A percentile compares a stretch with the other conserved stretches of the same genome.
Conservation (phyloP, 2,113 vertebrate genomes). For the Aspidoscelis tigris region DNA sequence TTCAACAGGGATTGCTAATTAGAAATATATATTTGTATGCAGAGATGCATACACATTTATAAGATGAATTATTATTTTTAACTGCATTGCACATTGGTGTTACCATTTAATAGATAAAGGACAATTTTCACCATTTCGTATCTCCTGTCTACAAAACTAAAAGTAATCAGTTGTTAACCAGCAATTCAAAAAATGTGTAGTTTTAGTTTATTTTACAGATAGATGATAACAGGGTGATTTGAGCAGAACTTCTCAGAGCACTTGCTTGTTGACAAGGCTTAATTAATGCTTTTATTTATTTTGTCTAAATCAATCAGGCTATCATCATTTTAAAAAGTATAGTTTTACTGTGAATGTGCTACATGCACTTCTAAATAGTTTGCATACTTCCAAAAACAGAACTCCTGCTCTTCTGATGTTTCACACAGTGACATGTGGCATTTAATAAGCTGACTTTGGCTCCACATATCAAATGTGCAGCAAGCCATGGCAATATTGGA, state of each 20-base stretch:
- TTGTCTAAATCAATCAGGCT: background rate
- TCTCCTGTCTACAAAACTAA: too few species aligned
- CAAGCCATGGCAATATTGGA: constrained; percentile 52
- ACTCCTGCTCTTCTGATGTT: constrained; percentile 38
- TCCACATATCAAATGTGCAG: constrained; percentile 49
- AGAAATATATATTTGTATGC: too few species aligned
- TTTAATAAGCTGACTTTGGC: constrained; percentile 51
- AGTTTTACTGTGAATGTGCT: constrained; percentile 25
- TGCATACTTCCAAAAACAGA: constrained; percentile 23
- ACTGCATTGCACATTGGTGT: too few species aligned
- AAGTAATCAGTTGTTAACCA: too few species aligned
- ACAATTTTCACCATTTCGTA: too few species aligned
- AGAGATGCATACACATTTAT: too few species aligned
- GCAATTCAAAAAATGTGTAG: too few species aligned
- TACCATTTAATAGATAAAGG: too few species aligned
- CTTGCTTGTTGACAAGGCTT: rapidly evolving
- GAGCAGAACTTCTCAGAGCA: background rate
- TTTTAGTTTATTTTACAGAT: too few species aligned
- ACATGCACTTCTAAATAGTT: constrained; percentile 23
- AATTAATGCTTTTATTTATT: background rate
- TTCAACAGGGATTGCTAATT: too few species aligned
- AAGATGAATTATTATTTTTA: too few species aligned
- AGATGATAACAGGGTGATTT: constrained; percentile 17
- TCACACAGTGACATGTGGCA: constrained; percentile 43
- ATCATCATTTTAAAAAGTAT: constrained; percentile 13